Conservation (phyloP, 2,888 invertebrate species). For the Quadriops clusia region DNA sequence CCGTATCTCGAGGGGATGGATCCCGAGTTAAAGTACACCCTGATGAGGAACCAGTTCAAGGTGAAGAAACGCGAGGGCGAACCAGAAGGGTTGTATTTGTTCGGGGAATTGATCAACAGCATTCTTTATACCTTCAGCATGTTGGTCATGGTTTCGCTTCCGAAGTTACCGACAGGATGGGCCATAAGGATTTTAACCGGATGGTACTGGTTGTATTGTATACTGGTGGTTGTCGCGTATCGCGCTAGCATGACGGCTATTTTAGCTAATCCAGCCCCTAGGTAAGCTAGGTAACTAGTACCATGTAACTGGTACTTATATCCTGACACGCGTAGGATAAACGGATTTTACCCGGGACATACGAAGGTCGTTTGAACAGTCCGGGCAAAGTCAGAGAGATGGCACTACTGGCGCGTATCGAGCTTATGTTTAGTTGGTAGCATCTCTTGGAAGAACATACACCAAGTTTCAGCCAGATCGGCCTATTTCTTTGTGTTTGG, state of each 20-base stretch:
- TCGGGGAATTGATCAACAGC: constrained; percentile 60
- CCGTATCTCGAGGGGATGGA: constrained; percentile 22
- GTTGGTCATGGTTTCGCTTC: constrained; percentile 66
- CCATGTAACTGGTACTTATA: no score
- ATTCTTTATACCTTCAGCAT: constrained; percentile 71
- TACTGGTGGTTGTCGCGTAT: constrained; percentile 67
- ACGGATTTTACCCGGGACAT: no score
- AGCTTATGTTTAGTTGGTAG: no score
- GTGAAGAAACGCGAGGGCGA: constrained; percentile 25
- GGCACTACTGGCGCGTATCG: no score
- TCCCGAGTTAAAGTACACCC: constrained; percentile 25
- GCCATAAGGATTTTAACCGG: constrained; percentile 69
- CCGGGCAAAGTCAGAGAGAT: no score
- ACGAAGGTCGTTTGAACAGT: no score
- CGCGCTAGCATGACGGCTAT: constrained; percentile 78
- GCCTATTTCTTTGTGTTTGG: no score
- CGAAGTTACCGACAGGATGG: constrained; percentile 67
- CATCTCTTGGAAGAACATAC: no score
- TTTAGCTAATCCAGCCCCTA: constrained; percentile 63
- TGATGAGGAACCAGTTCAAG: constrained; percentile 27
- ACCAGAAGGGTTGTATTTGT: constrained; percentile 50
- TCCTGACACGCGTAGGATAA: no score
- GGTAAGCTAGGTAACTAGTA: constrained; percentile 33
- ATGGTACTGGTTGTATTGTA: constrained; percentile 80
- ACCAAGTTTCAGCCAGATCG: no score